Evolutionary conservation across 1,140 invertebrate genomes (phyloP).

Genomic region (Trichonephila clavipes): DNA sequence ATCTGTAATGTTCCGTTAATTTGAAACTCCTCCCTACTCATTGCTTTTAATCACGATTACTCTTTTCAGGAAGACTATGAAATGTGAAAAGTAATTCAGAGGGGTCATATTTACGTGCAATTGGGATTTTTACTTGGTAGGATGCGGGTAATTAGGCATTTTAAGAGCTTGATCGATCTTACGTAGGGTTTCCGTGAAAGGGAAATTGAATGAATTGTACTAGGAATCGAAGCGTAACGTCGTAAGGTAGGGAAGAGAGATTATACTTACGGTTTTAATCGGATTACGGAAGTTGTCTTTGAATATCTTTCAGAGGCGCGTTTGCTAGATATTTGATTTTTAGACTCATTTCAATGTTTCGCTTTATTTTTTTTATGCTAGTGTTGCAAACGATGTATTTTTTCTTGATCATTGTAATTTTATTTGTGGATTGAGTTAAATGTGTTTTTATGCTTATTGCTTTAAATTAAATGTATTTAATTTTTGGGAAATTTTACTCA

Average conservation of each 20-base stretch:
- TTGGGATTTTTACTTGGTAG: not conserved
- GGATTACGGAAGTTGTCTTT: not conserved
- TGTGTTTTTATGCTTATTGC: too few species aligned
- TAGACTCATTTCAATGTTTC: too few species aligned
- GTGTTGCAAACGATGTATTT: too few species aligned
- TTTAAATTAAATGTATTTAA: too few species aligned
- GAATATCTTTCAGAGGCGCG: not conserved
- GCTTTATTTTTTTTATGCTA: too few species aligned
- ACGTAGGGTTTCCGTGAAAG: not conserved
- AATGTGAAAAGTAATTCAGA: not conserved
- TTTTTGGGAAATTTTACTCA: too few species aligned
- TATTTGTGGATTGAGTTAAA: too few species aligned
- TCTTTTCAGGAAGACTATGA: not conserved
- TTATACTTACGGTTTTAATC: not conserved
- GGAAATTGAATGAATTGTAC: not conserved
- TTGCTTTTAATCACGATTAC: not conserved
- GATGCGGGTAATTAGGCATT: not conserved
- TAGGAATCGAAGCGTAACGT: not conserved
- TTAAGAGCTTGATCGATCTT: slow-evolving; percentile 2
- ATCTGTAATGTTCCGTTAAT: not conserved
- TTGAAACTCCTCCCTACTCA: not conserved
- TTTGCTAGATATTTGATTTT: not conserved
- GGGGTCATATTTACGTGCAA: not conserved
- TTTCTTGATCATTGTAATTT: too few species aligned
- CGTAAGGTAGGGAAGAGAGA: not conserved